Evolutionary conservation across 2,888 invertebrate genomes (phyloP).

Genomic region (Noctuana brunneofusca): DNA sequence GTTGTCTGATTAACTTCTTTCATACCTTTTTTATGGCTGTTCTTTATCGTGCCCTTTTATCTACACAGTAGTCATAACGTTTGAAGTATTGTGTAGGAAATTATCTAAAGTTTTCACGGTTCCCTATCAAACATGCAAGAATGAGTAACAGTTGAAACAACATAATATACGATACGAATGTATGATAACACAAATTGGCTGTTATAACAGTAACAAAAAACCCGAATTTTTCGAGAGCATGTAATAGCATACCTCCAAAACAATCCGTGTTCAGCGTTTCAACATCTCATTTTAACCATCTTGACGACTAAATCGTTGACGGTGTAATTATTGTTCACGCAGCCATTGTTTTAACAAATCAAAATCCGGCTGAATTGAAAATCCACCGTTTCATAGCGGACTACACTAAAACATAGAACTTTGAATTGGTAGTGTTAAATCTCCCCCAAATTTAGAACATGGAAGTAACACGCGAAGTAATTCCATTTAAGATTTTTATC

Average conservation of each 20-base stretch:
- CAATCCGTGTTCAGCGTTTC: constrained; percentile 48
- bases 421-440: constrained; percentile 37
- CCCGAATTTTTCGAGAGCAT: constrained; percentile 16
- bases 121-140: constrained; percentile 14
- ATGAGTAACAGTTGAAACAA: constrained; percentile 25
- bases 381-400: constrained; percentile 13
- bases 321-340: constrained; percentile 63
- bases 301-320: constrained; percentile 70
- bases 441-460: constrained; percentile 39
- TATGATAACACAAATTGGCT: constrained; percentile 27
- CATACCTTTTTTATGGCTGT: neutral
- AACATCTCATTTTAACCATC: constrained; percentile 55
- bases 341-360: constrained; percentile 61
- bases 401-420: constrained; percentile 13
- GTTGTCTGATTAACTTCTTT: constrained; percentile 4
- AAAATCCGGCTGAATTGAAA: constrained; percentile 40
- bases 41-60: constrained; percentile 5
- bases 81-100: constrained; percentile 4
- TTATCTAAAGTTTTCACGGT: constrained; percentile 19
- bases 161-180: constrained; percentile 31
- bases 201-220: constrained; percentile 22
- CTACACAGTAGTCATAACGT: constrained; percentile 7
- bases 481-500: constrained; percentile 63
- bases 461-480: constrained; percentile 41
- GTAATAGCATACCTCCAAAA: constrained; percentile 39